A percentile compares a stretch with the other conserved stretches of the same genome.
phyloP scores from a whole-genome alignment of 2,888 invertebrate species.

The Eupsilia transversa region DNA sequence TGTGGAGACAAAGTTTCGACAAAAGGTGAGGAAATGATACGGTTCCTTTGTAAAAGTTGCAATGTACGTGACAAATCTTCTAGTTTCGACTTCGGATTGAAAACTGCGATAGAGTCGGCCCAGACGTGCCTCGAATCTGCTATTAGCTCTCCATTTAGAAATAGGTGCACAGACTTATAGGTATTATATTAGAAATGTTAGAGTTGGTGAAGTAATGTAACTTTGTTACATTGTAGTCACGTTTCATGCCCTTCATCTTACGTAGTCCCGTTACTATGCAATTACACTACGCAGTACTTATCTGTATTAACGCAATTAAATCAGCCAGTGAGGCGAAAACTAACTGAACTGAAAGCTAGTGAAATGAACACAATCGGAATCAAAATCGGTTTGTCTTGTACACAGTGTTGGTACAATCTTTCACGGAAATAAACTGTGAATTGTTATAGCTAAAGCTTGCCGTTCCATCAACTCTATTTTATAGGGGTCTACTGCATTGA shows the following conservation, averaged over 20 bases:
- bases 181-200: conserved; percentile 79
- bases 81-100: conserved; percentile 88
- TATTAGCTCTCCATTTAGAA: conserved; percentile 84
- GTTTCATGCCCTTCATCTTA: conserved; percentile 74
- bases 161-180: conserved; percentile 81
- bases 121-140: conserved; percentile 85
- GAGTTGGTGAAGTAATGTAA: conserved; percentile 69
- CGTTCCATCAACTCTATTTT: conserved; percentile 57
- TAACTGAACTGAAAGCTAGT: conserved; percentile 67
- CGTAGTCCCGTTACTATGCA: conserved; percentile 70
- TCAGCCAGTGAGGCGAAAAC: conserved; percentile 66
- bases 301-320: conserved; percentile 71
- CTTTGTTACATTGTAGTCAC: conserved; percentile 77
- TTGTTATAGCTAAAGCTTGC: conserved; percentile 23
- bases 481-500: conserved; percentile 61
- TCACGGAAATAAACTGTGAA: conserved; percentile 44
- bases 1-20: conserved; percentile 74
- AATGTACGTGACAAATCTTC: conserved; percentile 90
- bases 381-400: conserved; percentile 64
- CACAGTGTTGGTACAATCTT: conserved; percentile 45
- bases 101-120: conserved; percentile 89
- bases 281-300: conserved; percentile 70
- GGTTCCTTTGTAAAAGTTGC: conserved; percentile 87
- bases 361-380: conserved; percentile 70
- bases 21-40: conserved; percentile 87